phyloP scores from a whole-genome alignment of 1,140 invertebrate species.

The Aphis gossypii region DNA sequence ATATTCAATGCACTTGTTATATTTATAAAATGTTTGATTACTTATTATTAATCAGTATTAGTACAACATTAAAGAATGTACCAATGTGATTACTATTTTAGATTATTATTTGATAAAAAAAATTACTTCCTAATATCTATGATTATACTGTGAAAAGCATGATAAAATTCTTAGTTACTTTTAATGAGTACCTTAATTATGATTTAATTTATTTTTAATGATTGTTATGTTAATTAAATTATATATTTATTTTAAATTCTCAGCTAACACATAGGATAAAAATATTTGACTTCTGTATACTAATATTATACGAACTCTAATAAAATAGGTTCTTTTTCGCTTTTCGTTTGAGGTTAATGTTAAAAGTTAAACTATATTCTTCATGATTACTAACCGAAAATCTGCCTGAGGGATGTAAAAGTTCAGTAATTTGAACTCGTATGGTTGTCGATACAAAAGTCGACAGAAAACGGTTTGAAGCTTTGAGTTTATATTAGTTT shows the following conservation, averaged over 20 bases:
- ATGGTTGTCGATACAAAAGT: too few species aligned
- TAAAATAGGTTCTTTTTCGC: neutral
- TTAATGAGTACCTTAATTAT: neutral
- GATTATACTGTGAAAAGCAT: neutral
- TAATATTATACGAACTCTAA: neutral
- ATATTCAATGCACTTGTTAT: neutral
- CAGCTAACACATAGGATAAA: neutral
- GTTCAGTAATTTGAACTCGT: constrained; percentile 16
- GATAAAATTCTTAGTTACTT: neutral
- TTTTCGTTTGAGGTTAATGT: neutral
- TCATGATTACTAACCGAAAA: neutral
- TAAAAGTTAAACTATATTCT: neutral
- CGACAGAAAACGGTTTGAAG: neutral
- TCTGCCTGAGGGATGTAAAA: neutral
- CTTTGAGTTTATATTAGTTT: neutral
- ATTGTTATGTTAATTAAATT: neutral
- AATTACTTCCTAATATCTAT: neutral
- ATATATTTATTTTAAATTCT: neutral
- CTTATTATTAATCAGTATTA: neutral
- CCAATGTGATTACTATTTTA: neutral
- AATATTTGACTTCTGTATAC: neutral
- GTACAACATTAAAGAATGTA: neutral
- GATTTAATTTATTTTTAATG: neutral
- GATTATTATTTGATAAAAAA: neutral
- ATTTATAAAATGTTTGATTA: neutral